Evolutionary conservation across 2,888 invertebrate genomes (phyloP).

Genomic region (Agelastica alni): DNA sequence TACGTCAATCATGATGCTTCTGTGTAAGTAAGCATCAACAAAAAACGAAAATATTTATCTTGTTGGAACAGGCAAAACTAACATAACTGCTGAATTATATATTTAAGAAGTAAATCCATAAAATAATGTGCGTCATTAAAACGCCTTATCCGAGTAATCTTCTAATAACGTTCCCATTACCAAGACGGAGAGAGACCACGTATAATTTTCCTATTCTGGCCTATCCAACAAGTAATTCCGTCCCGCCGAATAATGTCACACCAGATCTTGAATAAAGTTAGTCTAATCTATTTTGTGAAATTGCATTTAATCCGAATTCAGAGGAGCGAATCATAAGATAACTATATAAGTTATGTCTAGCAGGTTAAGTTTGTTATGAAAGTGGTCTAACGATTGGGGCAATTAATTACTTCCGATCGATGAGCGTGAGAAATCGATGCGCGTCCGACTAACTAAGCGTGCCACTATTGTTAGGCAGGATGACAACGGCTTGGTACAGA

Average conservation of each 20-base stretch:
- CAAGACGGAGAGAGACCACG: slow-evolving; percentile 23
- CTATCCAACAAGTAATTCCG: slow-evolving; percentile 17
- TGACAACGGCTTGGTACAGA: too few relatives aligned
- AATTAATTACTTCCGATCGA: slow-evolving; percentile 46
- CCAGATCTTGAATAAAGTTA: slow-evolving; percentile 35
- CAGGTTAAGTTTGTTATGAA: slow-evolving; percentile 38
- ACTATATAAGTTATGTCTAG: slow-evolving; percentile 36
- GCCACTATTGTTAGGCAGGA: too few relatives aligned
- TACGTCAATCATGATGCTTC: too few relatives aligned
- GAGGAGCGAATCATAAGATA: slow-evolving; percentile 37
- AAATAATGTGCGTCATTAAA: slow-evolving; percentile 7
- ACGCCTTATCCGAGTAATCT: slow-evolving; percentile 14
- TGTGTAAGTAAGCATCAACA: too few relatives aligned
- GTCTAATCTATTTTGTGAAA: slow-evolving; percentile 34
- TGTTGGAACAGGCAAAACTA: too few relatives aligned
- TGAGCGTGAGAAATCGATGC: slow-evolving; percentile 32
- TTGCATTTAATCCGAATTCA: slow-evolving; percentile 38
- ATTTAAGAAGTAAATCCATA: background rate
- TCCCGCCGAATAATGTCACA: slow-evolving; percentile 24
- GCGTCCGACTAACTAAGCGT: too few relatives aligned
- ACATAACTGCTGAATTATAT: background rate
- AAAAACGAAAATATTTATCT: too few relatives aligned
- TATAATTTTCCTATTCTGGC: slow-evolving; percentile 24
- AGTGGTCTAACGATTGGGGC: slow-evolving; percentile 29
- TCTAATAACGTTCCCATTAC: slow-evolving; percentile 18